Evolutionary conservation across 2,113 vertebrate genomes (phyloP), one percentile per base, ranked within the genome.

Genomic region (Etia nguti): DNA sequence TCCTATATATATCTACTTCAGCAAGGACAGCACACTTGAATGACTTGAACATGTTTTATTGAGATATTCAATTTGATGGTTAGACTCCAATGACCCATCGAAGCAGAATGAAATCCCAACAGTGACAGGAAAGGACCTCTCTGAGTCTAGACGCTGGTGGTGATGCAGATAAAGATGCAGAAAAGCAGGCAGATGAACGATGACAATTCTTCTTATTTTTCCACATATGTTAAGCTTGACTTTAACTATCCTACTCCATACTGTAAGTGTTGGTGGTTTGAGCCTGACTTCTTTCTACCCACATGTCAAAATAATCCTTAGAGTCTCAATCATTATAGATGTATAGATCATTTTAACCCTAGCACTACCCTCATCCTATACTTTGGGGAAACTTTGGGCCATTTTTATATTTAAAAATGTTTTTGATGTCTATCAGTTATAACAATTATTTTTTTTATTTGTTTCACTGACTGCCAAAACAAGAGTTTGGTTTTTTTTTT

Each of bases 401-500:
- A 9, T 2, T 29, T 59, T 59, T 16, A 15, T 26, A 7, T 24
- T 24, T 24, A 56, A 1, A 56, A 56, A 56, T 26, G 7, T 9
- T 59, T 59, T 59, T 59, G 13, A 29, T 59, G 24, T 59, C 15
- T 59, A 29, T 68, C 13, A 70, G 20, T 43, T 41, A 43, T 2
- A 70, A 24, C 2, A 24, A 24, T 6, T 43, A 24, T 70, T 43
- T 70, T 38, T 70, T 4, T 4, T n/a, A n/a, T n/a, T 41, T 68
- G 34, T 15, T 41, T 22, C 7, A 9, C 36, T 70, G 62, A 70
- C 7, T 70, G 36, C 1, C n/a, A 41, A 68, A 41, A 41, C 20
- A 8, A 68, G 36, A 38, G 60, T 0, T n/a, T 6, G 9, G 36
- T 4, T 10, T n/a, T 57, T 2, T 54, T 57, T 8, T 31, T 10